phyloP scores from a whole-genome alignment of 2,888 invertebrate species.

The Phyllotreta cruciferae region DNA sequence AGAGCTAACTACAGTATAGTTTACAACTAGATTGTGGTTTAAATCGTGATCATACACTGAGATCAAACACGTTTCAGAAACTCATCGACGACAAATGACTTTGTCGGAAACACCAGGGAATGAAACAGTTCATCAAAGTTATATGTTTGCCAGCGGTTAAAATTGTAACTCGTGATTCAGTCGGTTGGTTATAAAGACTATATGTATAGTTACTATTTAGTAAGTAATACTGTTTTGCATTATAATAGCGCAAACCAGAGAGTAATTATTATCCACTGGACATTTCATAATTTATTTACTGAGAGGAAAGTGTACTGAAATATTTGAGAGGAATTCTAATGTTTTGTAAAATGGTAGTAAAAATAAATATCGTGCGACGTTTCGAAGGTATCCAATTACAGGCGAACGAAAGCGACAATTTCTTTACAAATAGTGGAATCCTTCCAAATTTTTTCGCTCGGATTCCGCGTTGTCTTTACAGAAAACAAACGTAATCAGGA shows the following conservation, averaged over 20 bases:
- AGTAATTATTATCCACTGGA: too few relatives aligned
- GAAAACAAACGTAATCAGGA: conserved; percentile 33
- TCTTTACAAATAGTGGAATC: conserved; percentile 1
- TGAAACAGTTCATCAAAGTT: conserved; percentile 17
- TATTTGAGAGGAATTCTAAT: too few relatives aligned
- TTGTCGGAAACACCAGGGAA: conserved; percentile 6
- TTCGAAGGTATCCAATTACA: too few relatives aligned
- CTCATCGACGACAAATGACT: conserved; percentile 21
- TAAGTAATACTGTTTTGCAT: too few relatives aligned
- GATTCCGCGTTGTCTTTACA: conserved; percentile 33
- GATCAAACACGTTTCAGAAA: conserved; percentile 42
- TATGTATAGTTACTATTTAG: too few relatives aligned
- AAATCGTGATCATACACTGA: conserved; percentile 38
- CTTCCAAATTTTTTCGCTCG: conserved; percentile 7
- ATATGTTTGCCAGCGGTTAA: conserved; percentile 1
- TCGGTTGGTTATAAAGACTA: too few relatives aligned
- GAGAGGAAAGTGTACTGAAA: too few relatives aligned
- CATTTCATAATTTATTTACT: too few relatives aligned
- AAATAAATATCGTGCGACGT: too few relatives aligned
- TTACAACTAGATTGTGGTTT: conserved; percentile 42
- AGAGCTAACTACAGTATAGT: conserved; percentile 39
- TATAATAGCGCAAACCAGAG: too few relatives aligned
- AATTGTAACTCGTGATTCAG: background rate
- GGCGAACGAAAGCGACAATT: too few relatives aligned
- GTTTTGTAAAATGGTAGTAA: too few relatives aligned